Evolutionary conservation across 2,113 vertebrate species (phyloP), one percentile per base, ranked within the genome.

Genomic region (Neodon shergylaensis): DNA sequence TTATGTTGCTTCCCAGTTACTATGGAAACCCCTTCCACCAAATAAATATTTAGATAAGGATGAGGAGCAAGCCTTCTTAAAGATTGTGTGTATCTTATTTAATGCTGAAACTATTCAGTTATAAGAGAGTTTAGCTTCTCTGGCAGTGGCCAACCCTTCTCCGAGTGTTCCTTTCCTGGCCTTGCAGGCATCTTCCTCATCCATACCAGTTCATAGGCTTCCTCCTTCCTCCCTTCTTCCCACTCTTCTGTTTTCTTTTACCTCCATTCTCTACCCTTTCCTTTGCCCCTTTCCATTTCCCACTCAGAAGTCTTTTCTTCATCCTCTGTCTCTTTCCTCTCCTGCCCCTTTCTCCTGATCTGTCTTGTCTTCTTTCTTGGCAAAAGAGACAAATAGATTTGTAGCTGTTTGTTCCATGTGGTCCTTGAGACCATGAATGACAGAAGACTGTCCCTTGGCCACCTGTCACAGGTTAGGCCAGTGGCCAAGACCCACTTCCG

Each of bases 41-140:
- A 98, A 97, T 95, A 97, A 97, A 97, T 95, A 87, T 97, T 97
- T 98, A 94, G 94, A 94, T 87, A 96, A 92, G 42, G 39, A 95
- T 94, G 79, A 97, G 95, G 61, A 97, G 94, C 52, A 97, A 97
- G n/a, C 0, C 3, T 54, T 28, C 89, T 39, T 2, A 52, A 88
- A 94, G 63, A 93, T 17, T 54, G 66, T 72, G 76, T 93, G 17
- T 81, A 66, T 94, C 94, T 90, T 88, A 92, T 92, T 94, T 84
- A 94, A 83, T 94, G 72, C 49, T 88, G 54, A 84, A 92, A 77
- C 33, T 90, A 54, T 65, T 92, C 95, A 84, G 78, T 52, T 73
- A 82, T 24, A 52, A 58, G 44, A 70, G 31, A 72, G 79, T 28
- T 42, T 81, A 79, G 47, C 2, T 74, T 76, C 26, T 19, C 33